A percentile compares a stretch with the other conserved stretches of the same genome.
Conservation (phyloP, 2,113 vertebrate species). For the Rhinolophus sinicus region DNA sequence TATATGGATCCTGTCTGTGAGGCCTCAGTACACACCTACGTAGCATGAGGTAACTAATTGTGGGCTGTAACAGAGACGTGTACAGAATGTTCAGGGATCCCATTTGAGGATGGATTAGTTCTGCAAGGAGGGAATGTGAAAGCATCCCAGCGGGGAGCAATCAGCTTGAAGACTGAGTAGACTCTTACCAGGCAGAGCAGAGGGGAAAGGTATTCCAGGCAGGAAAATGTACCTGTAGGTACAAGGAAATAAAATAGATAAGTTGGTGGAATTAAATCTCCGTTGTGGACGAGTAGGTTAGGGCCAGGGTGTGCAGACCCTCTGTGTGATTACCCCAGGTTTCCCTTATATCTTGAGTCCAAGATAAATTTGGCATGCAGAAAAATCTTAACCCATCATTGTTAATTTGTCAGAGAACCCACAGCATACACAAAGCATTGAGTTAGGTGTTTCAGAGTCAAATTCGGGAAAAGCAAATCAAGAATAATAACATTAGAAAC, state of each 20-base stretch:
- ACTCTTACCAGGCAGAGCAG: neutral
- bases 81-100: neutral
- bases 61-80: neutral
- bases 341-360: neutral
- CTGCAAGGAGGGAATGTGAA: neutral
- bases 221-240: neutral
- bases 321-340: neutral
- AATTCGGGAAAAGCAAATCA: neutral
- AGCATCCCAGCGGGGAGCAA: neutral
- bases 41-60: neutral
- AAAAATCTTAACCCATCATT: conserved; percentile 33
- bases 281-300: neutral
- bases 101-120: neutral
- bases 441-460: conserved; percentile 19
- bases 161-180: neutral
- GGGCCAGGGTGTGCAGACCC: neutral
- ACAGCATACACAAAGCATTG: neutral
- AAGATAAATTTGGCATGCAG: neutral
- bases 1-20: neutral
- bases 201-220: neutral
- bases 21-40: neutral
- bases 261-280: neutral
- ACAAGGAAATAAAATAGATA: conserved; percentile 2
- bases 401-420: neutral
- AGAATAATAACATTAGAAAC: neutral